A percentile compares a stretch with the other conserved stretches of the same genome.
Conservation (phyloP, 2,113 vertebrate genomes). For the Edolisoma coerulescens region DNA sequence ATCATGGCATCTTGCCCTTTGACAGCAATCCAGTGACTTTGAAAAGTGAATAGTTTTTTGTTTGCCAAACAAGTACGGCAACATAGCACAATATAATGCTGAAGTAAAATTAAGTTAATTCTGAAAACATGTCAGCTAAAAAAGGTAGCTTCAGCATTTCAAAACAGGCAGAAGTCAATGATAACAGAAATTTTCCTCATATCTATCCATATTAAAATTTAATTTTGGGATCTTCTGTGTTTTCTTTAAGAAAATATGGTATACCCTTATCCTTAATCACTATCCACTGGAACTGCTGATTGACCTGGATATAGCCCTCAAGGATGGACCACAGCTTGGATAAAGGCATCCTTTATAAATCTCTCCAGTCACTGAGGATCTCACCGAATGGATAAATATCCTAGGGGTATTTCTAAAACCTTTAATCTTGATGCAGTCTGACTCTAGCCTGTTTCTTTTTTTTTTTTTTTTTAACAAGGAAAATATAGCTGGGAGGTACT, state of each 20-base stretch:
- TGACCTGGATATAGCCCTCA: not conserved
- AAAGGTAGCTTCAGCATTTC: not conserved
- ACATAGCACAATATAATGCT: not conserved
- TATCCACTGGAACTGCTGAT: not conserved
- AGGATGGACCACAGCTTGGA: not conserved
- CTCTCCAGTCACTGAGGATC: not conserved
- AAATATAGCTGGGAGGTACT: not conserved
- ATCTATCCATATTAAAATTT: not conserved
- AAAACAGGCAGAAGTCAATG: not conserved
- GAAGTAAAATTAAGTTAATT: not conserved
- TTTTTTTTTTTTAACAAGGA: not conserved
- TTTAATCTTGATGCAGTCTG: not conserved
- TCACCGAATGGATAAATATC: not conserved
- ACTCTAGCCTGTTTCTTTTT: not conserved
- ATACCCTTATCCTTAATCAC: not conserved
- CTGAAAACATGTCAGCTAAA: not conserved
- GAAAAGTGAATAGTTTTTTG: not conserved
- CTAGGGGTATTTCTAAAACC: not conserved
- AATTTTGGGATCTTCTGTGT: not conserved
- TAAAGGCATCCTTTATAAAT: not conserved
- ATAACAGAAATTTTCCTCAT: not conserved
- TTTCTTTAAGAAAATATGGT: not conserved
- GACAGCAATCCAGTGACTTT: not conserved
- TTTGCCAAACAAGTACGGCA: not conserved
- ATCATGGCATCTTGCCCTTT: not conserved